A percentile compares a stretch with the other conserved stretches of the same genome.
Evolutionary conservation across 2,888 invertebrate genomes (phyloP).

Genomic region (Cremastobaeus sp.): DNA sequence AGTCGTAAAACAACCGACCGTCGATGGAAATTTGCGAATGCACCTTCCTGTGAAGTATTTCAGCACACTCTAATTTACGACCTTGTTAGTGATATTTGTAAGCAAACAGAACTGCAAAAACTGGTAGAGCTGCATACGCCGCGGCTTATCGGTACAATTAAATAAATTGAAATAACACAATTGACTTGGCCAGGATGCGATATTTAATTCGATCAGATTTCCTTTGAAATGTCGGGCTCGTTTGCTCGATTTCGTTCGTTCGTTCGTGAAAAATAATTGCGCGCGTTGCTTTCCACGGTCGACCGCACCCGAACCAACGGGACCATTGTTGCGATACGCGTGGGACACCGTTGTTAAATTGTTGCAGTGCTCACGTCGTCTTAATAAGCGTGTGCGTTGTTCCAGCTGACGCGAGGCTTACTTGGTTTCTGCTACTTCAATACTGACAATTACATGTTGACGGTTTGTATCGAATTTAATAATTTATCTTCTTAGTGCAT

Average conservation of each 20-base stretch:
- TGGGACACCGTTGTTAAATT: constrained; percentile 27
- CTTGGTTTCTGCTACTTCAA: constrained; percentile 6
- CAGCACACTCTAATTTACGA: constrained; percentile 8
- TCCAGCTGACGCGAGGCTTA: constrained; percentile 21
- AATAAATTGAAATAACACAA: constrained; percentile 48
- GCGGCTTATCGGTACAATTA: constrained; percentile 33
- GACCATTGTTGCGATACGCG: constrained; percentile 32
- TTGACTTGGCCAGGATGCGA: constrained; percentile 28
- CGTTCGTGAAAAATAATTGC: constrained; percentile 39
- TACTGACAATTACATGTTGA: no score
- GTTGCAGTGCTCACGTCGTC: constrained; percentile 30
- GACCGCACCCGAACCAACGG: constrained; percentile 19
- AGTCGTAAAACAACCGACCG: no score
- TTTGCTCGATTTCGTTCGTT: constrained; percentile 22
- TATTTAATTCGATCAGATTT: constrained; percentile 43
- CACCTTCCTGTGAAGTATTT: not conserved
- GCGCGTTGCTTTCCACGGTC: constrained; percentile 33
- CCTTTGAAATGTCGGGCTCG: constrained; percentile 31
- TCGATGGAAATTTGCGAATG: not conserved
- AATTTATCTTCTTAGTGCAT: no score
- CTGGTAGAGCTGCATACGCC: constrained; percentile 13
- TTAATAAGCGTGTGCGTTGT: constrained; percentile 31
- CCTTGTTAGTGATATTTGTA: constrained; percentile 24
- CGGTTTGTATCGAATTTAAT: no score
- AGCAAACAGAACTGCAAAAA: constrained; percentile 20